A percentile compares a stretch with the other conserved stretches of the same genome.
phyloP scores from a whole-genome alignment of 2,888 invertebrate species.

The Himalopsyche anomala region DNA sequence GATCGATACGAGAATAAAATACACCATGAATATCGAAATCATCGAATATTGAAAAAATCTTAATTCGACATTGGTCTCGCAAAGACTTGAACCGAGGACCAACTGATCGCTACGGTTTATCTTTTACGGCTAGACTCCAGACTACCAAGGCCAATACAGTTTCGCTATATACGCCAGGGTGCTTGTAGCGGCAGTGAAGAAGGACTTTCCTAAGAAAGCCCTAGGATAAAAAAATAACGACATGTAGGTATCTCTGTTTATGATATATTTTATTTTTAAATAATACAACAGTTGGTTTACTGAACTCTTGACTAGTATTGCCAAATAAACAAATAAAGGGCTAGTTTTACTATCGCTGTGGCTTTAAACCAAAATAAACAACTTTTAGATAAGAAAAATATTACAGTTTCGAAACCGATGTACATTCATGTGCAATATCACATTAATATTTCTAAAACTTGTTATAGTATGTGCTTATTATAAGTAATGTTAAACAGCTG shows the following conservation, averaged over 20 bases:
- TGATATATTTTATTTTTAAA: not conserved
- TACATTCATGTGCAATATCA: not conserved
- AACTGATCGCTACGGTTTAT: too few species aligned
- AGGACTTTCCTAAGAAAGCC: too few species aligned
- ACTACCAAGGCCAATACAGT: too few species aligned
- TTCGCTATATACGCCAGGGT: too few species aligned
- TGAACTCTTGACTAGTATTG: not conserved
- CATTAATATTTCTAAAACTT: not conserved
- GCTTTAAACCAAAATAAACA: not conserved
- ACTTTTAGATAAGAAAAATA: not conserved
- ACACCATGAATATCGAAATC: too few species aligned
- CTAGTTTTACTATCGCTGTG: not conserved
- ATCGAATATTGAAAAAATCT: too few species aligned
- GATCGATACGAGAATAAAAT: too few species aligned
- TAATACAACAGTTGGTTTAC: not conserved
- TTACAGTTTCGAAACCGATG: not conserved
- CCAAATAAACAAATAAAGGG: constrained; percentile 22
- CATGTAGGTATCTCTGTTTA: not conserved
- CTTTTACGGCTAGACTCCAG: too few species aligned
- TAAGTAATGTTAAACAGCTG: not conserved
- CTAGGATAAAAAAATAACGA: too few species aligned
- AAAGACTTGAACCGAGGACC: too few species aligned
- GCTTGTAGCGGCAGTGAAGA: too few species aligned
- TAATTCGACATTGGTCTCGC: too few species aligned
- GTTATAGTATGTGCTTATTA: not conserved